phyloP scores from a whole-genome alignment of 2,797 vertebrate species.

The Craterocephalus amniculus region DNA sequence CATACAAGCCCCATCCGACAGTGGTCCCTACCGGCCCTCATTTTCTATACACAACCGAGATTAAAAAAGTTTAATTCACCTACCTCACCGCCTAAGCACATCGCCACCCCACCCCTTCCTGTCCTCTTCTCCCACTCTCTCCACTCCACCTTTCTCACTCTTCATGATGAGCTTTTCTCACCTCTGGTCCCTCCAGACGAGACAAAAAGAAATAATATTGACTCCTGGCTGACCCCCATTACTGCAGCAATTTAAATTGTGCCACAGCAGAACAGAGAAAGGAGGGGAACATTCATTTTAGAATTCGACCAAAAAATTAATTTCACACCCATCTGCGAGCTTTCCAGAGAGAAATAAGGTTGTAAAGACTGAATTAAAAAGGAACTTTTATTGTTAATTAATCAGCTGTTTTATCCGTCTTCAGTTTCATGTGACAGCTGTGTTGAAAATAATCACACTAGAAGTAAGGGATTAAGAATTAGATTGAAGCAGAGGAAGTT shows the following conservation, averaged over 20 bases:
- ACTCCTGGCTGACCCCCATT: conserved; percentile 88
- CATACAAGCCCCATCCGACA: conserved; percentile 34
- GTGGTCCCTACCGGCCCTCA: conserved; percentile 52
- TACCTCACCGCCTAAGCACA: conserved; percentile 55
- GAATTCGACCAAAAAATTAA: conserved; percentile 85
- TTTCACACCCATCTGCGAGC: conserved; percentile 79
- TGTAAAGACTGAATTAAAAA: conserved; percentile 70
- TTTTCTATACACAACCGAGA: conserved; percentile 60
- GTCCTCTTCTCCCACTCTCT: conserved; percentile 49
- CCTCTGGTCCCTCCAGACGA: conserved; percentile 85
- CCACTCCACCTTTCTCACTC: conserved; percentile 72
- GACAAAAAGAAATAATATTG: conserved; percentile 90
- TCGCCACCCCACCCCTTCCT: conserved; percentile 46
- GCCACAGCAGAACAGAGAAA: conserved; percentile 72
- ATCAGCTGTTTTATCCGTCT: conserved; percentile 80
- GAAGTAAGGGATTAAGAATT: conserved; percentile 75
- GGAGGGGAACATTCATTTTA: conserved; percentile 80
- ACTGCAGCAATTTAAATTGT: conserved; percentile 87
- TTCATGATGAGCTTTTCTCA: conserved; percentile 88
- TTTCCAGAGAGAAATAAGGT: conserved; percentile 76
- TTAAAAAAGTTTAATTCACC: conserved; percentile 76
- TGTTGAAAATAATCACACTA: conserved; percentile 75
- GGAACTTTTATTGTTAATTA: conserved; percentile 83
- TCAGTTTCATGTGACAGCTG: conserved; percentile 72
- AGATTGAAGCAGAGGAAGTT: conserved; percentile 68